Base-by-base conservation (phyloP, 2,888 invertebrate species). In the Atrina japonica region DNA sequence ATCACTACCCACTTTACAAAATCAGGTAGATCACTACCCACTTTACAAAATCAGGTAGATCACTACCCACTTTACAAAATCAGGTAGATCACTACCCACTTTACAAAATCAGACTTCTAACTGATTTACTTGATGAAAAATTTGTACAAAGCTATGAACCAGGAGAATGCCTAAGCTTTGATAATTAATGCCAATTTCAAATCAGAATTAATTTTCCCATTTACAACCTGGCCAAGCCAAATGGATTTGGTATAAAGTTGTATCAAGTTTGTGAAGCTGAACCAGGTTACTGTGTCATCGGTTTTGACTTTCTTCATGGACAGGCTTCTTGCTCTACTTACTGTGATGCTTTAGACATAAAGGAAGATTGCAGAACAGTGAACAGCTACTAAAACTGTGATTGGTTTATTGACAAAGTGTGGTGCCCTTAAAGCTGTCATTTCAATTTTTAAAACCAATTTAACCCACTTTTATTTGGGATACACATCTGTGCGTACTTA, bases 191-290 rank as follows among this genome's bases (percentile, higher is more conserved):
- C 49, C 66, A 64, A 18, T 74, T 58, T 40, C 75, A 69, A 23
- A 74, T 74, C 11, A 41, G 52, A 7, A 16, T 72, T 7, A 21
- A 30, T 11, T 75, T 77, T 45, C 45, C 58, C 7, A 67, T 73
- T 5, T 77, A 77, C 63, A 77, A 73, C 23, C 77, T 69, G 1
- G 49, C 66, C 18, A 77, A 77, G 52, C 77, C 77, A 1, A 67
- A 68, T 25, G 70, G 70, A 27, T 77, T 70, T 55, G 71, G 77
- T 0, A 65, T 77, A 25, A 77, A 73, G 59, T 21, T 75, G 0
- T 78, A 53, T 45, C 65, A 70, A 35, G 45, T 70, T 2, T 77
- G 73, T 47, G 71, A 71, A 21, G 40, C 66, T 5, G 3, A n/a
- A 1, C 41, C 41, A 29, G 73, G 75, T 0, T 77, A 77, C 27